phyloP scores from a whole-genome alignment of 35 echinoderm and acorn worm genomes.

The Apostichopus parvimensis region DNA sequence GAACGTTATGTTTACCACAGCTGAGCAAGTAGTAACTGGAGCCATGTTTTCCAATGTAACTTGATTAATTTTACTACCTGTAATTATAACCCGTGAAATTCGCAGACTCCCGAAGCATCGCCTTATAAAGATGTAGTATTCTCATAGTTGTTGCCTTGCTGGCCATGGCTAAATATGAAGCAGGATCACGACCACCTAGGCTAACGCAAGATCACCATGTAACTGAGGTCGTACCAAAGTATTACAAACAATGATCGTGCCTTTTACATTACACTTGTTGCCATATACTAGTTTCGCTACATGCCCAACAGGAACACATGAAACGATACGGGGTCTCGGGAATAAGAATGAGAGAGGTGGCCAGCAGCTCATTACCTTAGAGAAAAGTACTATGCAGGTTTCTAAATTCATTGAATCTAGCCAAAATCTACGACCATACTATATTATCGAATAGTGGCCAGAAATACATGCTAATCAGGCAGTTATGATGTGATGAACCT shows the following conservation, averaged over 20 bases:
- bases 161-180: neutral
- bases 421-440: no score
- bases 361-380: no score
- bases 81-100: conserved; percentile 51
- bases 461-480: neutral
- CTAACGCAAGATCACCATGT: neutral
- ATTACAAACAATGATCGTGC: neutral
- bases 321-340: no score
- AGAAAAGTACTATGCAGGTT: no score
- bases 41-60: no score
- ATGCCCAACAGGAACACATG: neutral
- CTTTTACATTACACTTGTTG: neutral
- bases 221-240: conserved; percentile 29
- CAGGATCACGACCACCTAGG: no score
- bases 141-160: neutral
- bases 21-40: no score
- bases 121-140: conserved; percentile 25
- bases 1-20: no score
- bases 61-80: neutral
- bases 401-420: no score
- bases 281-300: neutral
- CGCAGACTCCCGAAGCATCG: conserved; percentile 33
- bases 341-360: no score
- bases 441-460: no score
- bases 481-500: neutral